phyloP scores from a whole-genome alignment of 1,140 invertebrate genomes.

The Acromyrmex heyeri region DNA sequence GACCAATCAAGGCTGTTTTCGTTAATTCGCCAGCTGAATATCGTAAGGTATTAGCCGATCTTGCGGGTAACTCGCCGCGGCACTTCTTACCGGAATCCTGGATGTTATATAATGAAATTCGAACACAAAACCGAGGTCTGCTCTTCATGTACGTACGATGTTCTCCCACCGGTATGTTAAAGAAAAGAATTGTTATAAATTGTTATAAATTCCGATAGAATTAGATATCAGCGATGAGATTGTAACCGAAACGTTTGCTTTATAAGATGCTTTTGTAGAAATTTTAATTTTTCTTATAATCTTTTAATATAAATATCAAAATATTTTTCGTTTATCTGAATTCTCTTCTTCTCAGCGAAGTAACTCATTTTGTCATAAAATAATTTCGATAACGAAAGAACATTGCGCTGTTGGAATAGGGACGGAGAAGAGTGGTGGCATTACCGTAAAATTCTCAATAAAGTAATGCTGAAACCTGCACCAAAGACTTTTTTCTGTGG shows the following conservation, averaged over 20 bases:
- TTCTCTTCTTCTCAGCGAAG: conserved; percentile 6
- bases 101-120: conserved; percentile 92
- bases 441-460: conserved; percentile 91
- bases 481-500: conserved; percentile 84
- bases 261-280: background rate
- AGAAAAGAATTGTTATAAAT: background rate
- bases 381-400: background rate
- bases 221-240: conserved; percentile 1
- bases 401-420: conserved; percentile 83
- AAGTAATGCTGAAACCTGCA: conserved; percentile 89
- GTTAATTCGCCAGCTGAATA: conserved; percentile 90
- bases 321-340: background rate
- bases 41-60: conserved; percentile 89
- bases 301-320: background rate
- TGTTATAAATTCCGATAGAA: background rate
- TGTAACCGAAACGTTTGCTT: background rate
- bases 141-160: conserved; percentile 92
- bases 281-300: background rate
- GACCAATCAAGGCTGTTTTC: conserved; percentile 90
- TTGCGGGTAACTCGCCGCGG: conserved; percentile 92
- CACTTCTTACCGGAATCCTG: conserved; percentile 94
- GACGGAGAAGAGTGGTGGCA: conserved; percentile 93
- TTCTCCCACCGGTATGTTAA: background rate
- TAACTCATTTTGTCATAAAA: background rate
- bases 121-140: conserved; percentile 91